Evolutionary conservation across 2,113 vertebrate species (phyloP), one percentile per base, ranked within the genome.

Genomic region (Herpetotheres cachinnans): DNA sequence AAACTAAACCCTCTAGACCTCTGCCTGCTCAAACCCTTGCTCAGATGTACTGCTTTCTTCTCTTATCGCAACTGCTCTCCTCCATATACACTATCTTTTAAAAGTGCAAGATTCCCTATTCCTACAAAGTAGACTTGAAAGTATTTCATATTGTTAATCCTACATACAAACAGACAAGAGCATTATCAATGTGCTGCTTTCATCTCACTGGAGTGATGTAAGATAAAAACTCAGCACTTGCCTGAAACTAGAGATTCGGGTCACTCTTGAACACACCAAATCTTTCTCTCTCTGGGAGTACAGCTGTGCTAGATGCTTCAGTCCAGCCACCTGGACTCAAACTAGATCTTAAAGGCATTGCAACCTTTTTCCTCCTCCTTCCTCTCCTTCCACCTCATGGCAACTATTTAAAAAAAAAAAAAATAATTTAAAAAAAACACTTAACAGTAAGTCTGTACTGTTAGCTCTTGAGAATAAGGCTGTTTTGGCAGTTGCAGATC

Each of bases 301-400:
- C 96, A 97, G 92, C 96, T 97, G 93, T 90, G 90, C 72, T 82
- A 62, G 30, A 20, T 2, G 5, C 80, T 83, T 54, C 26, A 18
- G 32, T 29, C 69, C 83, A 86, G 76, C 88, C 97, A 96, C 95
- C 89, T 97, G 96, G 83, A 42, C 88, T 85, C 70, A 21, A 55
- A 82, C 50, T 89, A 36, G 36, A 49, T 63, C 91, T 95, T 85
- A 70, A 80, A 95, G 74, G 36, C 24, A 94, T n/a, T 95, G 49
- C 10, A 88, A 6, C 7, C 9, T 78, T 82, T 71, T 69, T 40
- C 40, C 34, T 80, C 16, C 70, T 91, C 27, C 30, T 87, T 83
- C 56, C 49, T 76, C 65, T 71, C 30, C 27, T 81, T 89, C 38
- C 21, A 50, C 16, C 38, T 86, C 42, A 81, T 2, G 5, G 62